A percentile compares a stretch with the other conserved stretches of the same genome.
These are phyloP conservation scores for Encarsia formosa DNA, from an alignment of 2,888 invertebrate genomes.

Conservation along the genomic window DNA sequence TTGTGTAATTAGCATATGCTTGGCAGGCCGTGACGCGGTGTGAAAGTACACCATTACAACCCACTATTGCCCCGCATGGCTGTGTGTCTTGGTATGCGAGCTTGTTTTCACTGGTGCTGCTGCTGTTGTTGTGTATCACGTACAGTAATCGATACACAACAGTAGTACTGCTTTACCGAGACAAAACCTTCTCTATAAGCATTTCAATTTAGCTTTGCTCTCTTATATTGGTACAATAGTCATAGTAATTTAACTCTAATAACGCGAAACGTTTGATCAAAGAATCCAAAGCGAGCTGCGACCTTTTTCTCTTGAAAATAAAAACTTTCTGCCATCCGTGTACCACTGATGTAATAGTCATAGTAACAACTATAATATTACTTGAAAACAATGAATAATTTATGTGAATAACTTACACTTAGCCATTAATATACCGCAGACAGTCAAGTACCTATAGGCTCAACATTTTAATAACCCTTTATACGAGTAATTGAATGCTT, in stretches of 20 bases:
- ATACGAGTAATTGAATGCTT: constrained; percentile 12
- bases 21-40: constrained; percentile 5
- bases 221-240: constrained; percentile 22
- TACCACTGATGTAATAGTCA: too few species aligned
- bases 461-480: constrained; percentile 22
- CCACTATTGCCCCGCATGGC: too few species aligned
- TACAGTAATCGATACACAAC: constrained; percentile 22
- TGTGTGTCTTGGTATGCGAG: too few species aligned
- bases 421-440: constrained; percentile 7
- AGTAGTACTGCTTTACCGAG: constrained; percentile 1
- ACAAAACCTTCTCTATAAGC: constrained; percentile 14
- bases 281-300: too few species aligned
- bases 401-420: too few species aligned
- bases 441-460: constrained; percentile 7
- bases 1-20: constrained; percentile 25
- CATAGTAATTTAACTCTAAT: constrained; percentile 27
- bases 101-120: constrained; percentile 6
- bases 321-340: too few species aligned
- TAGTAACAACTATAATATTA: too few species aligned
- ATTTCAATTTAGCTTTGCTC: constrained; percentile 22
- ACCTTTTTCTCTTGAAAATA: constrained; percentile 16
- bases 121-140: not conserved
- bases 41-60: constrained; percentile 7
- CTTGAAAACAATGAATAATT: constrained; percentile 25
- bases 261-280: constrained; percentile 26